Percentiles rank a stretch among this genome's conserved stretches.
Evolutionary conservation across 2,797 vertebrate genomes (phyloP).

Genomic region (Bufotes viridis): DNA sequence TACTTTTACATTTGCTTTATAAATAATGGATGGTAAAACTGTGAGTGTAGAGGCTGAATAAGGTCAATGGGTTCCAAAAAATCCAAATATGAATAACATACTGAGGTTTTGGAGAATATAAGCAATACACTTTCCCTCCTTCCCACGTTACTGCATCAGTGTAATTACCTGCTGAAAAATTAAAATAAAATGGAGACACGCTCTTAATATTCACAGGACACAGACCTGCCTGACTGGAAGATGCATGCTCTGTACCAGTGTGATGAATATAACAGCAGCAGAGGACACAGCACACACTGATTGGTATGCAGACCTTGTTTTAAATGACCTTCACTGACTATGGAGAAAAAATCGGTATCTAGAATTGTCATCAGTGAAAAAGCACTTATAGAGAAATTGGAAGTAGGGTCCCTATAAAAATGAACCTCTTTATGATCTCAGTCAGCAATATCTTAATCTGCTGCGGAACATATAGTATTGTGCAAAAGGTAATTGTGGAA

Average conservation of each 20-base stretch:
- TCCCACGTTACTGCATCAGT: not conserved
- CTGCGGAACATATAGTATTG: not conserved
- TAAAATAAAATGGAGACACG: conserved; percentile 34
- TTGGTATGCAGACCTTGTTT: conserved; percentile 41
- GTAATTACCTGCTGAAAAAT: conserved; percentile 45
- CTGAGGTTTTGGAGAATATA: not conserved
- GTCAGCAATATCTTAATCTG: not conserved
- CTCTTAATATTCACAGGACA: conserved; percentile 53
- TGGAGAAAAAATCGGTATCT: conserved; percentile 22
- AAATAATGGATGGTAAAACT: not conserved
- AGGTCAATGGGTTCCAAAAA: not conserved
- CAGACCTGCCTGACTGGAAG: conserved; percentile 25
- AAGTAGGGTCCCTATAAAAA: not conserved
- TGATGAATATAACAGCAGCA: conserved; percentile 45
- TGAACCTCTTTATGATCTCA: not conserved
- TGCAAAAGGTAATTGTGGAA: not conserved
- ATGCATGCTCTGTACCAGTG: conserved; percentile 21
- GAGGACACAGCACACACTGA: conserved; percentile 28
- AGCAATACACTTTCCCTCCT: not conserved
- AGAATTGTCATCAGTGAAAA: conserved; percentile 15
- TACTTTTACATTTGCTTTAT: not conserved
- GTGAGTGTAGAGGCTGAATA: not conserved
- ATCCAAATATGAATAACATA: not conserved
- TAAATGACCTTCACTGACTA: conserved; percentile 42
- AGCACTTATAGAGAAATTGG: conserved; percentile 1